Base-by-base conservation (phyloP, 2,888 invertebrate genomes). In the Anthophora plumipes region DNA sequence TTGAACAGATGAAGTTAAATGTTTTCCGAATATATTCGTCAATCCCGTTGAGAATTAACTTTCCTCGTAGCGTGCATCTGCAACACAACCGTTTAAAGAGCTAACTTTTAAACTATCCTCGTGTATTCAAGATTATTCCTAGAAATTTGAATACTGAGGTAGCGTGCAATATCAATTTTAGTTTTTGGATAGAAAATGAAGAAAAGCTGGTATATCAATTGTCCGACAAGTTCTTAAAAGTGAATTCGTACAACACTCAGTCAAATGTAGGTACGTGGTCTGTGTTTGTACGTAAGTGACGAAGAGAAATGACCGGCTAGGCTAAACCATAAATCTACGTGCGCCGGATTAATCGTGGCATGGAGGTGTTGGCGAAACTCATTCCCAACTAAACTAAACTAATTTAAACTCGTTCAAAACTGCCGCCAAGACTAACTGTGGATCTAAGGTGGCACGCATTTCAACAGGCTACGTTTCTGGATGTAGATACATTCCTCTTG, bases 331-430 rank as follows among this genome's bases (percentile, higher is more conserved):
- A 92, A 92, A 92, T 92, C 89, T 88, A 89, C 88, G 84, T 79
- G 86, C 88, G 82, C 84, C 83, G 90, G 91, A 92, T 92, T 92
- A 92, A 92, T 92, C 90, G 91, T 82, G 85, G 86, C 86, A 86
- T 64, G 83, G 77, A 80, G 77, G 79, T 79, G 76, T 63, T 82
- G 73, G 74, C 75, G 87, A 91, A 91, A 92, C 92, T 92, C 90
- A 91, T 92, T 91, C 90, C 89, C 86, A 91, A 90, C 91, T 90
- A 90, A 91, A 91, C 91, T 91, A 91, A 92, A 92, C 91, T 92
- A 92, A 92, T 92, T 91, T 92, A 91, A 92, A 92, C 92, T 92
- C 92, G 90, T 89, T 89, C 86, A 87, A 87, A 84, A 83, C 87
- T 85, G 87, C 83, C 85, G 87, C 90, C 87, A 85, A 86, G 87